Percentiles rank a stretch among this genome's conserved stretches.
Conservation (phyloP, 1,140 invertebrate genomes). For the Vollenhovia emeryi region DNA sequence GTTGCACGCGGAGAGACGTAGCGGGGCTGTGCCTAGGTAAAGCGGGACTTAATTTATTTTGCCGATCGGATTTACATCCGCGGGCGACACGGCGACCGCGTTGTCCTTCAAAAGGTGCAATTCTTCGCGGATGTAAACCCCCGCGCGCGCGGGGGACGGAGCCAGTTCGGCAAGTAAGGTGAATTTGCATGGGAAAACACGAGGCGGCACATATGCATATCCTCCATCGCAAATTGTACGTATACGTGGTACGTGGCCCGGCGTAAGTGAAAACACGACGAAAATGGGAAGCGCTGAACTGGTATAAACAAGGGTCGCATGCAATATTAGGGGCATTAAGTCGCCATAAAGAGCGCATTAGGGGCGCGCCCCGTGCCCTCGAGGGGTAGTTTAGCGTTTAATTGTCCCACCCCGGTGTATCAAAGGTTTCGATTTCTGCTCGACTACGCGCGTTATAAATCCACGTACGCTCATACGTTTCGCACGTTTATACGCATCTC, state of each 20-base stretch:
- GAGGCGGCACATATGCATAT: slow-evolving; percentile 20
- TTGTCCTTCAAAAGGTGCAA: neutral
- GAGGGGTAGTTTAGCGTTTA: slow-evolving; percentile 86
- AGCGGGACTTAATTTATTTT: neutral
- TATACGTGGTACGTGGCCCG: slow-evolving; percentile 12
- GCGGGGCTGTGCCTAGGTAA: too few relatives aligned
- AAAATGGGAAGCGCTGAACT: slow-evolving; percentile 84
- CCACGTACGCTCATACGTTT: slow-evolving; percentile 66
- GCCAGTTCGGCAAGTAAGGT: slow-evolving; percentile 37
- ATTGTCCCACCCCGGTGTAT: slow-evolving; percentile 84
- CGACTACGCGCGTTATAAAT: slow-evolving; percentile 80
- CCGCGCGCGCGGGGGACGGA: neutral
- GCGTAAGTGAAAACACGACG: slow-evolving; percentile 74
- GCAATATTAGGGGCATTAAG: slow-evolving; percentile 86
- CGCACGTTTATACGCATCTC: slow-evolving; percentile 60
- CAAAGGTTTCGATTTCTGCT: slow-evolving; percentile 85
- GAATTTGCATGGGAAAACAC: slow-evolving; percentile 53
- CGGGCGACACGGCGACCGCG: neutral
- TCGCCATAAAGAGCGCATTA: slow-evolving; percentile 86
- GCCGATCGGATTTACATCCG: too few relatives aligned
- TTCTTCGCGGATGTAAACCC: slow-evolving; percentile 11
- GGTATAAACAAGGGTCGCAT: slow-evolving; percentile 85
- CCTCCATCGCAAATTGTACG: slow-evolving; percentile 36
- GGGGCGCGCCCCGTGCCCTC: slow-evolving; percentile 81
- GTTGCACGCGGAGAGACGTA: neutral